Base-by-base conservation (phyloP, 2,113 vertebrate species). In the Recurvirostra avosetta region DNA sequence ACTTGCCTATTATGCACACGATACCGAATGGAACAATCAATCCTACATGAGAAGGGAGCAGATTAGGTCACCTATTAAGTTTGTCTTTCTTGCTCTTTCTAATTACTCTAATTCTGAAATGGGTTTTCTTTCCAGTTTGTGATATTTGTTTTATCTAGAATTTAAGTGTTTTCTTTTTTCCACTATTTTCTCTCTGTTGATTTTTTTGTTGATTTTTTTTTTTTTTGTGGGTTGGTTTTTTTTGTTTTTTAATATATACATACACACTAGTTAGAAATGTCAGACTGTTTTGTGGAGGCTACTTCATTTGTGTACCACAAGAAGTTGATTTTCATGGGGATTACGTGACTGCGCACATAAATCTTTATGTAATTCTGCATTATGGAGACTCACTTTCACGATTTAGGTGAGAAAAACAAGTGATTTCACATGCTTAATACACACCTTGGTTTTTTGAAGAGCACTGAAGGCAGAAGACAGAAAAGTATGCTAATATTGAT, bases 311-410 rank as follows among this genome's bases (percentile, higher is more conserved):
- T 93, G 85, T 94, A 73, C 78, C 80, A 81, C 86, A 92, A 82
- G 0, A 94, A 96, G 88, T 49, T 94, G 88, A 96, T 97, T 97
- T 97, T 92, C 92, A 77, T 75, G 91, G 96, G 58, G 77, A 85
- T 95, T 95, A 79, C 3, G 3, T 86, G 74, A 41, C 63, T 76
- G 19, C 71, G 76, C 77, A 85, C 86, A 29, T 90, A 94, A 92
- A 92, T 96, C 95, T 86, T 94, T 45, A 65, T 68, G 67, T 90
- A 93, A 93, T 93, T 96, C 91, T 97, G 90, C 50, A 50, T 93
- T 93, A 56, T 65, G 68, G 85, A 86, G 95, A 80, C 47, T 93
- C 71, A 76, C 40, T 91, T 92, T 59, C 74, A 47, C 0, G 1
- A 91, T 86, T 85, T 90, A 74, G 58, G 63, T 92, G 74, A 87